Percentiles rank a stretch among this genome's conserved stretches.
Conservation (phyloP, 1,140 invertebrate genomes). For the Cyphomyrmex costatus region DNA sequence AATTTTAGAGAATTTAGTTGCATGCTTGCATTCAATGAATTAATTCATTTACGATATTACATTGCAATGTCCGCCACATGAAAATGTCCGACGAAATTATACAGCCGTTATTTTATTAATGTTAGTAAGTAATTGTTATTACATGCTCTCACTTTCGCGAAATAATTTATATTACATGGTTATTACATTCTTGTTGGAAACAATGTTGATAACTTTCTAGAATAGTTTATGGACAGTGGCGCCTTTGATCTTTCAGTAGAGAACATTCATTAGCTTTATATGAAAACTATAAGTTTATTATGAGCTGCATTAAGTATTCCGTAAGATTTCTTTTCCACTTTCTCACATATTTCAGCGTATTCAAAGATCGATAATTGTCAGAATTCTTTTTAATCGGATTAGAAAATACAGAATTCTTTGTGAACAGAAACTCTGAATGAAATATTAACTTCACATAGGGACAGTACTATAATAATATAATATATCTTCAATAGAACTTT, state of each 20-base stretch:
- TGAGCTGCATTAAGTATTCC: neutral
- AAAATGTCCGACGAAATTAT: constrained; percentile 15
- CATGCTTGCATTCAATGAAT: neutral
- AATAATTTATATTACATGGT: constrained; percentile 50
- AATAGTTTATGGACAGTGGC: constrained; percentile 8
- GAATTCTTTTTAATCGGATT: constrained; percentile 18
- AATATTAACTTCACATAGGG: neutral
- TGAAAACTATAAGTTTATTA: constrained; percentile 44
- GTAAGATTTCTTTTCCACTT: neutral
- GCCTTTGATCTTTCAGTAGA: constrained; percentile 35
- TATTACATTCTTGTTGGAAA: constrained; percentile 43
- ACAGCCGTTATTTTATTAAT: neutral
- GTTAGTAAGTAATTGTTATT: constrained; percentile 33
- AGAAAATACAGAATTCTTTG: neutral
- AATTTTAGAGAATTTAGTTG: neutral
- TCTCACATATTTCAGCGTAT: neutral
- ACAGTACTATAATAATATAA: neutral
- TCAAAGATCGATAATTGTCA: constrained; percentile 14
- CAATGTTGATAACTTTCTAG: constrained; percentile 41
- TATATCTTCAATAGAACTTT: neutral
- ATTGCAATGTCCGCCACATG: neutral
- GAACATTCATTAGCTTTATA: constrained; percentile 40
- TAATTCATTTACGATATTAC: constrained; percentile 22
- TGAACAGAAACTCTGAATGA: neutral
- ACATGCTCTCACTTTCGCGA: constrained; percentile 11